Evolutionary conservation across 2,888 invertebrate species (phyloP).

Genomic region (Dioctria linearis): DNA sequence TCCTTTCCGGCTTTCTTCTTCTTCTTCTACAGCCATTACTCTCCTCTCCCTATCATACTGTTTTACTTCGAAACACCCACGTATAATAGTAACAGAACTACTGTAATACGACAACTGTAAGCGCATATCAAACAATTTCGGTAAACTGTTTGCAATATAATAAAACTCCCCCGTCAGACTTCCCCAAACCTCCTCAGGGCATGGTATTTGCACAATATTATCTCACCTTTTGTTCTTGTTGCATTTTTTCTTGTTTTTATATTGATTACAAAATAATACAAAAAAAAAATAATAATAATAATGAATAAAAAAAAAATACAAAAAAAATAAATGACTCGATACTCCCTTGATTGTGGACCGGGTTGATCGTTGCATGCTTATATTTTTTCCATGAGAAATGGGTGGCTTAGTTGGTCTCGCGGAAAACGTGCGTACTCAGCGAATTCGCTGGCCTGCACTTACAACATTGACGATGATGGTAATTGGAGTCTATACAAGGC

Average conservation of each 20-base stretch:
- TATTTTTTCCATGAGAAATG: constrained; percentile 17
- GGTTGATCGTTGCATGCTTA: not conserved
- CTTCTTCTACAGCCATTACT: too few species aligned
- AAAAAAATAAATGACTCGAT: not conserved
- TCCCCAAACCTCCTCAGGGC: not conserved
- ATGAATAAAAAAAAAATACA: not conserved
- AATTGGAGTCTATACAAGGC: constrained; percentile 18
- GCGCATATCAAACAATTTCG: constrained; percentile 2
- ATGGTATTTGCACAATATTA: too few species aligned
- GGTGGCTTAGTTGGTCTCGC: not conserved
- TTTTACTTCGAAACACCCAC: not conserved
- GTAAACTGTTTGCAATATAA: constrained; percentile 25
- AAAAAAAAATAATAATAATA: not conserved
- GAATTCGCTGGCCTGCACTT: constrained; percentile 3
- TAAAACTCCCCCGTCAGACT: not conserved
- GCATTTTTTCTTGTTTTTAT: not conserved
- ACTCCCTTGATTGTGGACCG: constrained; percentile 1
- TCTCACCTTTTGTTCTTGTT: too few species aligned
- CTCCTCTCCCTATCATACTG: not conserved
- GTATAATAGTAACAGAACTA: too few species aligned
- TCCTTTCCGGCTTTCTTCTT: not conserved
- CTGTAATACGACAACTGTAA: too few species aligned
- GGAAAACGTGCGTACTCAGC: constrained; percentile 40
- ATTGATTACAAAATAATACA: not conserved
- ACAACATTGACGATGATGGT: not conserved